Percentiles rank a stretch among this genome's conserved stretches.
Evolutionary conservation across 2,888 invertebrate species (phyloP).

Genomic region (Calephelis perditalis): DNA sequence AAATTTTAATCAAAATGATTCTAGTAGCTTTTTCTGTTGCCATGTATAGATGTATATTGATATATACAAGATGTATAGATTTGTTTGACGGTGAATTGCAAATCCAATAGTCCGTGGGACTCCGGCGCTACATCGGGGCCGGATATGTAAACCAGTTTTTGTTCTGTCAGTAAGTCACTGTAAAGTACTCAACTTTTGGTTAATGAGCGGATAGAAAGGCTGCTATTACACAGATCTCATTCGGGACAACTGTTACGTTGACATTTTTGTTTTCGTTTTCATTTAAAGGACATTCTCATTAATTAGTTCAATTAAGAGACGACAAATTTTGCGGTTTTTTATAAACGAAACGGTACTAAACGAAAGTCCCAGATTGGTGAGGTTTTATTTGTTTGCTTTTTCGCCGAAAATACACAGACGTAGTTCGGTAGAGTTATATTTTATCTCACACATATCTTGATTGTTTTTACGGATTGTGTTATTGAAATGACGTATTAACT

Average conservation of each 20-base stretch:
- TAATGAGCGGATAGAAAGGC: slow-evolving; percentile 75
- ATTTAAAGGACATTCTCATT: slow-evolving; percentile 2
- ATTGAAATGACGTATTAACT: too few relatives aligned
- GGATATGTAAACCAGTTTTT: slow-evolving; percentile 68
- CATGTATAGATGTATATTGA: too few relatives aligned
- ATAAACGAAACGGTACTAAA: background rate
- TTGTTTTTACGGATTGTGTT: too few relatives aligned
- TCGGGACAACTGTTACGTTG: slow-evolving; percentile 26
- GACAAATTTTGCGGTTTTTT: background rate
- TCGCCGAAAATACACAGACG: too few relatives aligned
- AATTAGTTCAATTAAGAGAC: slow-evolving; percentile 6
- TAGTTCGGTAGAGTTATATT: too few relatives aligned
- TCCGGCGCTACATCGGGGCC: slow-evolving; percentile 43
- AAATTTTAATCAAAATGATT: too few relatives aligned
- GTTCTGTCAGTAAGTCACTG: slow-evolving; percentile 51
- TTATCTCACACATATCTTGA: too few relatives aligned
- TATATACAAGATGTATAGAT: background rate
- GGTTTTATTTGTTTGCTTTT: too few relatives aligned
- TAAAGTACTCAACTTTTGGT: slow-evolving; percentile 45
- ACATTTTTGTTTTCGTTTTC: slow-evolving; percentile 24
- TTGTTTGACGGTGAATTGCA: slow-evolving; percentile 3
- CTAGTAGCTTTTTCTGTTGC: too few relatives aligned
- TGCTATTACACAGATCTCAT: slow-evolving; percentile 40
- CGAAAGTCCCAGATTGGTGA: background rate
- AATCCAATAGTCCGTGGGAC: slow-evolving; percentile 37